Conservation (phyloP, 2,888 invertebrate genomes). For the Ectobius pallidus region DNA sequence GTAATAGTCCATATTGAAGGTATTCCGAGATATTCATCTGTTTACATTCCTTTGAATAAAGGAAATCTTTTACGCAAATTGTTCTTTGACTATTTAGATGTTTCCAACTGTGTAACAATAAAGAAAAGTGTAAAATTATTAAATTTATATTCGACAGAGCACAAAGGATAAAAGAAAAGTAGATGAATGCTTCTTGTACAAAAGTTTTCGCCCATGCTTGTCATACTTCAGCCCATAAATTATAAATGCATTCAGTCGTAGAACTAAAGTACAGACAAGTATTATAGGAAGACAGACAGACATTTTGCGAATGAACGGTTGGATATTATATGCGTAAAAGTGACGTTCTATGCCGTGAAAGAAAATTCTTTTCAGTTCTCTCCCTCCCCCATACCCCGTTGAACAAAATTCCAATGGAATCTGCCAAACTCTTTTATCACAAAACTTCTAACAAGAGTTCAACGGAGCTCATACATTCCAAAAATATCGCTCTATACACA, state of each 20-base stretch:
- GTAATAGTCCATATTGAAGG: too few species aligned
- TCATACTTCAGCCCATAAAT: not conserved
- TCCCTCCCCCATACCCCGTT: not conserved
- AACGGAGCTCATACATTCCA: constrained; percentile 28
- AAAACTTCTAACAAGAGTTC: constrained; percentile 29
- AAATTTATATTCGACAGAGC: not conserved
- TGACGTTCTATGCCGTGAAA: not conserved
- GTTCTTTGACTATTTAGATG: too few species aligned
- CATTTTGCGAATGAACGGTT: not conserved
- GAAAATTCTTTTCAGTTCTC: constrained; percentile 18
- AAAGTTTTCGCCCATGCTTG: not conserved
- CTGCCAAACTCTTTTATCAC: constrained; percentile 37
- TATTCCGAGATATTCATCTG: too few species aligned
- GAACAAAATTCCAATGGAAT: constrained; percentile 35
- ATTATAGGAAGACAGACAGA: not conserved
- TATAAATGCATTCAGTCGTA: not conserved
- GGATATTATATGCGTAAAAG: not conserved
- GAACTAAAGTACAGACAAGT: not conserved
- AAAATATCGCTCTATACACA: constrained; percentile 16
- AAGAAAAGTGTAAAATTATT: not conserved
- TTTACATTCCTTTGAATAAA: too few species aligned
- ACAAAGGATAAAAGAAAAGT: not conserved
- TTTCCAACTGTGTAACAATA: not conserved
- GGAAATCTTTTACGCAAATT: too few species aligned
- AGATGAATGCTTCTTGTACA: not conserved